A percentile compares a stretch with the other conserved stretches of the same genome.
phyloP scores from a whole-genome alignment of 2,113 vertebrate species.

The Hemiscyllium ocellatum region DNA sequence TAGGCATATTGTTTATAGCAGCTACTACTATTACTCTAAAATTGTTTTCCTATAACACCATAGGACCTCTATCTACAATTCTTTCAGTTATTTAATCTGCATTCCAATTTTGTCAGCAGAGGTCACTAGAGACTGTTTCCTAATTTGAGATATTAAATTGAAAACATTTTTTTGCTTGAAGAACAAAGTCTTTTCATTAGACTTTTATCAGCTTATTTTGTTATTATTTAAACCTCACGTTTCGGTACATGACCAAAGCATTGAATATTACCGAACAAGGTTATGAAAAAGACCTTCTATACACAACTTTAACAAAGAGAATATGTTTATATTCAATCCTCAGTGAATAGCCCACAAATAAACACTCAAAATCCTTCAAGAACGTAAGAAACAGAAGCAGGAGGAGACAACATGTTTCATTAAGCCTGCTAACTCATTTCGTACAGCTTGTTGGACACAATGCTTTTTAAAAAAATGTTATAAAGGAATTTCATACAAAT shows the following conservation, averaged over 20 bases:
- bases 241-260: neutral
- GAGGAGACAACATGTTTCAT: too few species aligned
- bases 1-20: neutral
- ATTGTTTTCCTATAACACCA: neutral
- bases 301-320: neutral
- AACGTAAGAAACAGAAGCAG: too few species aligned
- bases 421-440: neutral
- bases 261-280: neutral
- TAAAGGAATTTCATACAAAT: neutral
- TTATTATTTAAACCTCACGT: neutral
- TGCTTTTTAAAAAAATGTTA: neutral
- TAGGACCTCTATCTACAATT: neutral
- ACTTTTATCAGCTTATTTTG: neutral
- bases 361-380: too few species aligned
- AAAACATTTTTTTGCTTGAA: neutral
- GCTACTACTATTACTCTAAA: neutral
- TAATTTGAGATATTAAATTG: neutral
- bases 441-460: neutral
- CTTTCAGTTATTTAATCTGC: neutral
- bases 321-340: neutral
- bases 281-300: neutral
- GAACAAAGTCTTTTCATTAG: neutral
- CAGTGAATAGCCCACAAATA: neutral
- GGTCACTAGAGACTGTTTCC: conserved; percentile 1
- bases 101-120: neutral